Conservation (phyloP, 2,797 vertebrate species). For the Protosalanx chinensis region DNA sequence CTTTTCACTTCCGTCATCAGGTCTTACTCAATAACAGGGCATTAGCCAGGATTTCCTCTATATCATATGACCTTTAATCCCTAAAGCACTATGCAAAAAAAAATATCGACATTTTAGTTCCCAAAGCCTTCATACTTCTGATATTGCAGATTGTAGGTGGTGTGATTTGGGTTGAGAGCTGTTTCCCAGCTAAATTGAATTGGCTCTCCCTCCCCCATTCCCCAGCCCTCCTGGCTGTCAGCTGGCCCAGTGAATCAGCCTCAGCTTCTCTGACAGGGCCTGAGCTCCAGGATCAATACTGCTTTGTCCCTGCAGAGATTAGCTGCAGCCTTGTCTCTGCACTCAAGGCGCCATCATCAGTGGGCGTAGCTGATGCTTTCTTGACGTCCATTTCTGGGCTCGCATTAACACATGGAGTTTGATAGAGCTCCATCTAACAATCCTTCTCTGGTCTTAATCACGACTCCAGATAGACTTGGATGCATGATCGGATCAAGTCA, state of each 20-base stretch:
- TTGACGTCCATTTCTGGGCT: too few relatives aligned
- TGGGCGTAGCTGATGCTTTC: too few relatives aligned
- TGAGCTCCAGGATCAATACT: constrained; percentile 28
- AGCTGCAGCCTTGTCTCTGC: constrained; percentile 9
- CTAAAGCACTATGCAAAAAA: not conserved
- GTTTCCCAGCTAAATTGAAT: constrained; percentile 2
- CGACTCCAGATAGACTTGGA: too few relatives aligned
- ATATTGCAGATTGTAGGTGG: constrained; percentile 5
- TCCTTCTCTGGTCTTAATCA: too few relatives aligned
- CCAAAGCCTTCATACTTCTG: not conserved
- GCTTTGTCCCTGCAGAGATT: constrained; percentile 20
- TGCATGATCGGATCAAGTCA: too few relatives aligned
- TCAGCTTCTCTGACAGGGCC: not conserved
- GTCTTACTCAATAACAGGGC: not conserved
- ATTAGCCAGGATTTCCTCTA: not conserved
- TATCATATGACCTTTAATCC: not conserved
- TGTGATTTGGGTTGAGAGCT: not conserved
- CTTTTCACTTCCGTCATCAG: constrained; percentile 2
- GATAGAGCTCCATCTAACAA: too few relatives aligned
- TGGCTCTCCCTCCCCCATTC: not conserved
- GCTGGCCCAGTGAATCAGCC: constrained; percentile 8
- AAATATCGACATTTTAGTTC: not conserved
- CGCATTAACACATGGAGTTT: too few relatives aligned
- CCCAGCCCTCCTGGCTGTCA: not conserved
- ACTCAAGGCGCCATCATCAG: not conserved